phyloP scores from a whole-genome alignment of 2,797 vertebrate genomes.

The Etheostoma perlongum region DNA sequence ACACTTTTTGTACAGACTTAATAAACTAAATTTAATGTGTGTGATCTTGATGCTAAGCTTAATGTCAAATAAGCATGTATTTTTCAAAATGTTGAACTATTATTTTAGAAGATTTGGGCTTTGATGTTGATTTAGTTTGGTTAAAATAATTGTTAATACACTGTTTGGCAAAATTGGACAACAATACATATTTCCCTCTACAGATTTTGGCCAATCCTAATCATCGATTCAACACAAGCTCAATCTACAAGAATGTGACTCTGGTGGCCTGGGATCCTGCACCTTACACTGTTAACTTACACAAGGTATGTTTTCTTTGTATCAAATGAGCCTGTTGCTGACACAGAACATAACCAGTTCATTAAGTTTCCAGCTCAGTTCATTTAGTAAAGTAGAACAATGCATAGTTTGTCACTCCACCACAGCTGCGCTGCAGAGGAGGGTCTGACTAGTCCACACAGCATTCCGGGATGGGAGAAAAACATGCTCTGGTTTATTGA shows the following conservation, averaged over 20 bases:
- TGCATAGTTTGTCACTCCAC: neutral
- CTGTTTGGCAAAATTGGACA: neutral
- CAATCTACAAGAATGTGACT: slow-evolving; percentile 95
- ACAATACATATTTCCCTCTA: neutral
- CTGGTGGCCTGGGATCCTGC: slow-evolving; percentile 98
- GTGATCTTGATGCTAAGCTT: neutral
- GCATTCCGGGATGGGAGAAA: no score
- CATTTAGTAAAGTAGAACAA: neutral
- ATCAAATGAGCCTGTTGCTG: neutral
- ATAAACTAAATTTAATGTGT: no score
- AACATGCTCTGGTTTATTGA: no score
- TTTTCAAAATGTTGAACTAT: neutral
- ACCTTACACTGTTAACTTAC: slow-evolving; percentile 92
- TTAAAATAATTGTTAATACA: neutral
- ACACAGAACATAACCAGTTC: neutral
- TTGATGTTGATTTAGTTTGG: neutral
- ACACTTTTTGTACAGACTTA: neutral
- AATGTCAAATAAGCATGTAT: neutral
- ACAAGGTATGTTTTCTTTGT: slow-evolving; percentile 86
- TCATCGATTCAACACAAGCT: slow-evolving; percentile 92
- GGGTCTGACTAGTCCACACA: no score
- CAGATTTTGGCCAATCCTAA: slow-evolving; percentile 90
- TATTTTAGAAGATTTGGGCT: neutral
- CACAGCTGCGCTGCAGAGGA: neutral
- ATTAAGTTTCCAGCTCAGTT: neutral